Base-by-base conservation (phyloP, 2,797 vertebrate species). In the Acanthornis magna region DNA sequence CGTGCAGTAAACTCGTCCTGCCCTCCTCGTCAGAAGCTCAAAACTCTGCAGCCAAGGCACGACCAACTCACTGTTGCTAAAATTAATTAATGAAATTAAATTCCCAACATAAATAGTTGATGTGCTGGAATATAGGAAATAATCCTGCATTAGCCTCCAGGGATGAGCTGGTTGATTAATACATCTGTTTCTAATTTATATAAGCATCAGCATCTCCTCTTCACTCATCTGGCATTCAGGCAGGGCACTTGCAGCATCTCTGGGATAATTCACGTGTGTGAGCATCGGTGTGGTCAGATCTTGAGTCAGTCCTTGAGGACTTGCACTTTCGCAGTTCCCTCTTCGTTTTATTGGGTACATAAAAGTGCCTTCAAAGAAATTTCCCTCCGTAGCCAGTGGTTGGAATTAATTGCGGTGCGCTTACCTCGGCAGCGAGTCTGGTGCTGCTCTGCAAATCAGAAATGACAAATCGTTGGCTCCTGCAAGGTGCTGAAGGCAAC, bases 41-140 rank as follows among this genome's bases (percentile, higher is more conserved):
- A 25, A 84, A 72, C 36, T 82, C 72, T 36, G 38, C 79, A 88
- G 63, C 77, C 94, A 79, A 94, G 76, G 67, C 74, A 75, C 16
- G 40, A 65, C 74, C 62, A 54, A 26, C 60, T 86, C 55, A 20
- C 51, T 92, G 55, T 47, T 3, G 7, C 67, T 75, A 36, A 96
- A 96, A 95, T 95, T 61, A 81, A 54, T 93, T 96, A 90, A 94
- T 82, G 55, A 85, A 86, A 95, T 91, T 73, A 93, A 93, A 95
- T 90, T 92, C 67, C 63, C 42, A 90, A n/a, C 60, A 91, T 90
- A 95, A 95, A 90, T 94, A 96, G 89, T 76, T 88, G 67, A 84
- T 81, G 85, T 91, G 53, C 55, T 91, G 34, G 76, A 94, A 94
- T 95, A 90, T 70, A 82, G 83, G 77, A 95, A 93, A 93, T 95